Evolutionary conservation across 2,888 invertebrate species (phyloP), one percentile per base, ranked within the genome.

Genomic region (Drosophila mulleri): DNA sequence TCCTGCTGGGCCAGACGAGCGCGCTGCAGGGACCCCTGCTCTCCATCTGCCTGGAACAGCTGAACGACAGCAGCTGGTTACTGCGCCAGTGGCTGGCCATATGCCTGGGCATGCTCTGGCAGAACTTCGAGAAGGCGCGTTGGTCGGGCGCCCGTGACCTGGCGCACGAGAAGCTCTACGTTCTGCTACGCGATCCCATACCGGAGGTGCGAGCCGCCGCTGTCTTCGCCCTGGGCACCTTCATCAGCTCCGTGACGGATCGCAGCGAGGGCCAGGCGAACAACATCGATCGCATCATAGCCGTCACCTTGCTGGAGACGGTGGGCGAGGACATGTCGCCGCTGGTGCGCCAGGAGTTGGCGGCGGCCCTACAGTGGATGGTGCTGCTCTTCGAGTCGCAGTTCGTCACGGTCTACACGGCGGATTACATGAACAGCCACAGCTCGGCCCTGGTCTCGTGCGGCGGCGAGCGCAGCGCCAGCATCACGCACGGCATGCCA

Each of bases 121-220:
- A 97, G 87, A 96, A 96, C 90, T 97, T 96, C 91, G 97, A 98
- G 86, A 95, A 95, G 89, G 97, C 97, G 8, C 95, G 97, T 78
- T 99, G 99, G 99, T 97, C 97, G 67, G 99, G 98, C 20, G 98
- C 98, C 26, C 94, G 99, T 14, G 98, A 98, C 92, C 96, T 96
- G 83, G 98, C 99, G n/a, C 98, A 98, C 93, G 99, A 99, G 92
- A 98, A 99, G 93, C 94, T 99, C 14, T 97, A 96, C 91, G 95
- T 94, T 54, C 94, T 98, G 76, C 94, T 99, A 59, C 94, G 94
- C 70, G 98, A 98, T 93, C 94, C 95, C 3, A 95, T 96, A 50
- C 98, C 99, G 1, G 98, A 99, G 94, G 98, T 97, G 0, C 94
- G 99, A 67, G 98, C 98, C 14, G 97, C 98, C 2, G 96, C 97